Evolutionary conservation across 2,797 vertebrate species (phyloP).

Genomic region (Chloroceryle inda): DNA sequence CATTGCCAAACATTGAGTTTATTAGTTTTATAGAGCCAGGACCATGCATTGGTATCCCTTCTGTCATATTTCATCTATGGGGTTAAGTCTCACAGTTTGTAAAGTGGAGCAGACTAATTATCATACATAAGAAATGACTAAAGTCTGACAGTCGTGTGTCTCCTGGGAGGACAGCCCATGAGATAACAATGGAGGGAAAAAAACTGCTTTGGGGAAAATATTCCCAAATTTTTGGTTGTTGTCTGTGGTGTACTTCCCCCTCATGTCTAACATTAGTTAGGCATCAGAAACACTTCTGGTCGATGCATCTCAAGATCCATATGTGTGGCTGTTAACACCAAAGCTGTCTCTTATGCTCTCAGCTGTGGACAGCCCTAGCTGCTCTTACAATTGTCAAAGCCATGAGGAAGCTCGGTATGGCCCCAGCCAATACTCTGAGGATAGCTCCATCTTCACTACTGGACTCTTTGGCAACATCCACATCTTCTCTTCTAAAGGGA

Average conservation of each 20-base stretch:
- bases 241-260: background rate
- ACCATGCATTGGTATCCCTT: background rate
- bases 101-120: background rate
- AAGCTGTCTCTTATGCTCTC: background rate
- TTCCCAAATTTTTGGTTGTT: background rate
- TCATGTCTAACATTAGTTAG: accelerated
- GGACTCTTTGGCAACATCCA: accelerated
- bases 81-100: background rate
- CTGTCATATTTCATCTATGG: background rate
- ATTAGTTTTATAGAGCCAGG: background rate
- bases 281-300: background rate
- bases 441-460: background rate
- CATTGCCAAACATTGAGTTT: background rate
- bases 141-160: background rate
- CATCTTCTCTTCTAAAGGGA: background rate
- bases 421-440: background rate
- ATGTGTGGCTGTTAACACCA: background rate
- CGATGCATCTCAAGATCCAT: background rate
- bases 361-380: background rate
- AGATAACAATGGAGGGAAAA: background rate
- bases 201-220: background rate
- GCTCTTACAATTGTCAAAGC: accelerated
- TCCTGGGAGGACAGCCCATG: background rate
- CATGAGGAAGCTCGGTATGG: accelerated
- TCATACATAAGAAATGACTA: background rate